Conservation (phyloP, 2,888 invertebrate genomes). For the Brachylomia viminalis region DNA sequence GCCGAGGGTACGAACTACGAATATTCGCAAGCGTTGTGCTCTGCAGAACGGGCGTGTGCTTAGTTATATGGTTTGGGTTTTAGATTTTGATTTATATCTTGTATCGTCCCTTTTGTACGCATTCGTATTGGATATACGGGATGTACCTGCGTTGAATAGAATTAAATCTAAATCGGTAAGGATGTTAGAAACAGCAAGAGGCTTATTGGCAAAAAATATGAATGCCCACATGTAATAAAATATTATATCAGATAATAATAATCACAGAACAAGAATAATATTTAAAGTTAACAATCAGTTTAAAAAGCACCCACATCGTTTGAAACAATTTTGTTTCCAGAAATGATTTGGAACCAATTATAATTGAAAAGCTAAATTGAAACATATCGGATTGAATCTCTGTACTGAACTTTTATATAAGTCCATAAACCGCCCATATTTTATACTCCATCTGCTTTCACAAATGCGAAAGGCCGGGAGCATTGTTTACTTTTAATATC, state of each 20-base stretch:
- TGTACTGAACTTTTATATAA: slow-evolving; percentile 58
- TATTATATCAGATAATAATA: too few relatives aligned
- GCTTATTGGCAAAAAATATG: neutral
- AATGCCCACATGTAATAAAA: too few relatives aligned
- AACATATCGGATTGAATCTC: slow-evolving; percentile 59
- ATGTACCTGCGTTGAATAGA: neutral
- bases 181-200: neutral
- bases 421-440: slow-evolving; percentile 60
- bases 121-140: slow-evolving; percentile 2
- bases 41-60: slow-evolving; percentile 35
- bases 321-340: slow-evolving; percentile 18
- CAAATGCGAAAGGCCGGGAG: slow-evolving; percentile 69
- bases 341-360: slow-evolving; percentile 39
- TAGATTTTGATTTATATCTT: slow-evolving; percentile 28
- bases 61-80: slow-evolving; percentile 27
- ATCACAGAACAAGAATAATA: neutral
- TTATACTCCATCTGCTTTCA: slow-evolving; percentile 63
- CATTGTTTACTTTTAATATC: slow-evolving; percentile 77
- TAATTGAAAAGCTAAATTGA: slow-evolving; percentile 59
- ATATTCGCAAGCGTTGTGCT: slow-evolving; percentile 60
- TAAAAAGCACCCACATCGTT: neutral
- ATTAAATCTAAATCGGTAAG: neutral
- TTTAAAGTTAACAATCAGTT: neutral
- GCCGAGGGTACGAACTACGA: slow-evolving; percentile 48
- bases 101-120: slow-evolving; percentile 17